A percentile compares a stretch with the other conserved stretches of the same genome.
Evolutionary conservation across 2,113 vertebrate genomes (phyloP).

Genomic region (Crotophaga sulcirostris): DNA sequence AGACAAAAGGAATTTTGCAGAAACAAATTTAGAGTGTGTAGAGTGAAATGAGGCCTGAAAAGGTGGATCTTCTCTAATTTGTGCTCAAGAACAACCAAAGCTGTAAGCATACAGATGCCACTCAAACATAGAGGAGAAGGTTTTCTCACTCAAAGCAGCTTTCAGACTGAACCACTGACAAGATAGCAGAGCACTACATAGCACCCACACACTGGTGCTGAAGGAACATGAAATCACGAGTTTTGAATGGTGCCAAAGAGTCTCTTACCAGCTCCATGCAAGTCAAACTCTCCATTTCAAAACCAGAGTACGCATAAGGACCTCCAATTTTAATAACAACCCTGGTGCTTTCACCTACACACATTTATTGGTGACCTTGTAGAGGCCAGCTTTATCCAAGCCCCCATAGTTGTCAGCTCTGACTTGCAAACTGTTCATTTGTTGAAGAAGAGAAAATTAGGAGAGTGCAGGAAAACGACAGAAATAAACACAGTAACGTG

Average conservation of each 20-base stretch:
- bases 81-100: neutral
- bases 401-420: neutral
- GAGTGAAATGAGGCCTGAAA: neutral
- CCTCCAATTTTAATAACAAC: neutral
- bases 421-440: neutral
- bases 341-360: neutral
- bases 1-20: neutral
- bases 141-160: neutral
- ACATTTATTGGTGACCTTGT: rapidly evolving
- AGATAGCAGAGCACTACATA: neutral
- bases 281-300: neutral
- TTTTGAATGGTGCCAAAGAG: neutral
- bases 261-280: neutral
- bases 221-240: neutral
- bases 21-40: neutral
- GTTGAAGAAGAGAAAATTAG: neutral
- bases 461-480: neutral
- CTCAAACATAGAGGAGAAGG: neutral
- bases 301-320: neutral
- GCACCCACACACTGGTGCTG: neutral
- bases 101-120: neutral
- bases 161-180: neutral
- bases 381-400: neutral
- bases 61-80: neutral
- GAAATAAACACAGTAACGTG: neutral